These are phyloP conservation scores for Polyodon spathula DNA, from an alignment of 2,113 vertebrate species.

Conservation along the genomic window DNA sequence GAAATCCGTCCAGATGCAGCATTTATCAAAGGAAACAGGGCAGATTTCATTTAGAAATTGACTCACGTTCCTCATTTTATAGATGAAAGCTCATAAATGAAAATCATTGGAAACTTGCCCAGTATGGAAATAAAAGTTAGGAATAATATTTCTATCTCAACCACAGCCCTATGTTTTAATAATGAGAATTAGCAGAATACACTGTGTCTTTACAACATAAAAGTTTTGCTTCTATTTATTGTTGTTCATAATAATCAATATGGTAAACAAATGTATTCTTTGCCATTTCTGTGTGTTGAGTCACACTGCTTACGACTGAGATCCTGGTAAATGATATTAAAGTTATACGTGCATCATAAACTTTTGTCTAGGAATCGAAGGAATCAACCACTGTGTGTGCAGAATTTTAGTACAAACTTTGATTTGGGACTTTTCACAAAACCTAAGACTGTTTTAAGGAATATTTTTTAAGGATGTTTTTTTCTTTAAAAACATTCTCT, in stretches of 20 bases:
- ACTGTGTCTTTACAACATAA: constrained; percentile 32
- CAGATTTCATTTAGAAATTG: constrained; percentile 98
- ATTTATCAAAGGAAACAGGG: constrained; percentile 84
- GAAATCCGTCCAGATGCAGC: constrained; percentile 62
- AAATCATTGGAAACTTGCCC: constrained; percentile 87
- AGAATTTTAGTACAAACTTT: too few species aligned
- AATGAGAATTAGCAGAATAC: constrained; percentile 69
- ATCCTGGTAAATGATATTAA: too few species aligned
- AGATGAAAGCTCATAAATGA: constrained; percentile 92
- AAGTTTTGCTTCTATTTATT: constrained; percentile 14
- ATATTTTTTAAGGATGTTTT: too few species aligned
- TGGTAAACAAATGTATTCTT: constrained; percentile 4
- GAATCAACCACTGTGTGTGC: too few species aligned
- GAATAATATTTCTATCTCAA: constrained; percentile 94
- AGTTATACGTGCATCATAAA: too few species aligned
- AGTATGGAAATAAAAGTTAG: constrained; percentile 90
- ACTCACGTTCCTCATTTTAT: constrained; percentile 77
- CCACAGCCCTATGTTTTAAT: constrained; percentile 84
- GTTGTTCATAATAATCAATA: constrained; percentile 4
- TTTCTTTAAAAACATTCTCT: too few species aligned
- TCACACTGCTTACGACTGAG: too few species aligned
- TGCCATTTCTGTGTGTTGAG: too few species aligned
- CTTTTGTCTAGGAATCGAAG: too few species aligned
- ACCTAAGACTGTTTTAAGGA: too few species aligned
- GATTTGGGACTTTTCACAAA: too few species aligned